Evolutionary conservation across 2,113 vertebrate species (phyloP).

Genomic region (Hippoglossus stenolepis): DNA sequence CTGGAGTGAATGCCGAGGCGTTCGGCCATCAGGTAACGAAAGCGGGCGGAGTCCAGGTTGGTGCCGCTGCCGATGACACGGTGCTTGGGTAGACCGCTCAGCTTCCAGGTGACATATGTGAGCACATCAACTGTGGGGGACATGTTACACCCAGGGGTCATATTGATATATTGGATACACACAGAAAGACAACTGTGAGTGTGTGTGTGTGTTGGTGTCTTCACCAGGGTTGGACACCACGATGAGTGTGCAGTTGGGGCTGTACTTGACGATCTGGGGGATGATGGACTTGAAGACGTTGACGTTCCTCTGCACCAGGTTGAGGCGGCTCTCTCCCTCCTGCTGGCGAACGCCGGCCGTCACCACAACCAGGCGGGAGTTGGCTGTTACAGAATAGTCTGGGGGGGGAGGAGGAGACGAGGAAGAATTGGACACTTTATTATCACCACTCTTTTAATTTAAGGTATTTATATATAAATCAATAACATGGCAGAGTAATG

Average conservation of each 20-base stretch:
- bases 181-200: background rate
- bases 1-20: conserved; percentile 91
- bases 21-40: conserved; percentile 93
- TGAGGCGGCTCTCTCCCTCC: conserved; percentile 95
- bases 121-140: conserved; percentile 90
- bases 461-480: background rate
- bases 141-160: background rate
- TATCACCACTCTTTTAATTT: background rate
- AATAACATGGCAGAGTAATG: background rate
- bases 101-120: conserved; percentile 98
- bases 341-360: conserved; percentile 97
- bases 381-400: conserved; percentile 94
- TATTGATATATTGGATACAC: background rate
- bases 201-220: background rate
- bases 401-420: background rate
- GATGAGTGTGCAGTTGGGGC: conserved; percentile 91
- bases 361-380: conserved; percentile 94
- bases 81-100: conserved; percentile 96
- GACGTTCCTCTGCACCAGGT: conserved; percentile 97
- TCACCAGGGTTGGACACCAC: conserved; percentile 98
- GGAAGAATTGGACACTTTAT: background rate
- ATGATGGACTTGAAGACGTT: conserved; percentile 96
- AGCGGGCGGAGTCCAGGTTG: conserved; percentile 96
- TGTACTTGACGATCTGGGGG: conserved; percentile 94
- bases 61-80: conserved; percentile 97